Percentiles rank a stretch among this genome's conserved stretches.
Evolutionary conservation across 2,797 vertebrate species (phyloP).

Genomic region (Bothrops alternatus): DNA sequence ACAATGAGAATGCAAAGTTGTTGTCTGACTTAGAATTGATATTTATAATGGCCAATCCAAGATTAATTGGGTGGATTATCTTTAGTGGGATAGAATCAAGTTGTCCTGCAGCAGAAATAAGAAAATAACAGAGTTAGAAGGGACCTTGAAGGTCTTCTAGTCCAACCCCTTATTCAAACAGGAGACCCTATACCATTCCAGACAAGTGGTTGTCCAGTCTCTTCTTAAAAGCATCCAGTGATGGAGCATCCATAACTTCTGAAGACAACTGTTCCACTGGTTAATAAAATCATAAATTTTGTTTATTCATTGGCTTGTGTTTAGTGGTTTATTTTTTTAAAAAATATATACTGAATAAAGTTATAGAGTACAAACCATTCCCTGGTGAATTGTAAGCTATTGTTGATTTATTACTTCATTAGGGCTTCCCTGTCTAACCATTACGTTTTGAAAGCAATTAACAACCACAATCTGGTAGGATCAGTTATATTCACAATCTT

Average conservation of each 20-base stretch:
- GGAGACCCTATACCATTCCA: not conserved
- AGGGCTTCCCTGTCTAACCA: not conserved
- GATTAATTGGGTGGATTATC: not conserved
- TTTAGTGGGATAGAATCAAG: not conserved
- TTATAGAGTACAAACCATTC: not conserved
- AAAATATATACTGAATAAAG: not conserved
- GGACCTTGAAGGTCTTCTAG: not conserved
- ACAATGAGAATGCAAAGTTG: not conserved
- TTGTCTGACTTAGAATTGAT: not conserved
- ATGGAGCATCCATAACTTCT: too few species aligned
- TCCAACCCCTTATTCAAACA: not conserved
- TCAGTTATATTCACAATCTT: not conserved
- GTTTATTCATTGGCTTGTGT: not conserved
- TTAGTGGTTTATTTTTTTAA: not conserved
- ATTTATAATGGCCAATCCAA: not conserved
- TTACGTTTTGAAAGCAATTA: not conserved
- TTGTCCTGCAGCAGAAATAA: not conserved
- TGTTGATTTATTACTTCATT: not conserved
- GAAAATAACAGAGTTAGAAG: not conserved
- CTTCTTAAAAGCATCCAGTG: too few species aligned
- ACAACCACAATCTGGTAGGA: not conserved
- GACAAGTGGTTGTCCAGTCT: too few species aligned
- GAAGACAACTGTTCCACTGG: too few species aligned
- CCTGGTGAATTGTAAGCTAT: not conserved
- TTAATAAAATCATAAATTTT: not conserved